These are phyloP conservation scores for Myripristis jacobus DNA, from an alignment of 2,797 vertebrate species.

Conservation along the genomic window DNA sequence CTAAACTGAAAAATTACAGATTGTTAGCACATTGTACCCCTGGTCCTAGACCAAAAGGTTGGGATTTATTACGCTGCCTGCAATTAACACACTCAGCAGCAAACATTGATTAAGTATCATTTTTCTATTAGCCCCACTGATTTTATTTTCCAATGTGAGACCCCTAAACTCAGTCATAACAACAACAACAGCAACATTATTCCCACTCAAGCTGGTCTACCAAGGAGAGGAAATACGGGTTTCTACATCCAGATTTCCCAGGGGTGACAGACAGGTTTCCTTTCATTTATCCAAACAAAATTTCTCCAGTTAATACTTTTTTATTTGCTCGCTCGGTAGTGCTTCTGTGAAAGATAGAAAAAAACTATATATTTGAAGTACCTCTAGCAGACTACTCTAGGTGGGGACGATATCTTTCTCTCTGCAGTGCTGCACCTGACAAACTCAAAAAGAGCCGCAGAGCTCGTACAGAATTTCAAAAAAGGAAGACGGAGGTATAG, in stretches of 20 bases:
- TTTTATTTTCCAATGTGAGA: slow-evolving; percentile 37
- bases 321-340: slow-evolving; percentile 1
- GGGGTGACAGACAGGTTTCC: not conserved
- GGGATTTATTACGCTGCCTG: too few relatives aligned
- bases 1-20: not conserved
- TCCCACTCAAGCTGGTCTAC: slow-evolving; percentile 23
- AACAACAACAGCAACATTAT: slow-evolving; percentile 41
- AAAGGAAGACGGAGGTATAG: not conserved
- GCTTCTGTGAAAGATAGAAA: slow-evolving; percentile 7
- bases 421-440: not conserved
- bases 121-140: slow-evolving; percentile 41
- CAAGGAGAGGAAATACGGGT: slow-evolving; percentile 6
- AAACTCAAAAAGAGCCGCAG: slow-evolving; percentile 2
- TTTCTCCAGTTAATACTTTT: slow-evolving; percentile 9
- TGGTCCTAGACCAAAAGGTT: too few relatives aligned
- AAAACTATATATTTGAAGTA: slow-evolving; percentile 24
- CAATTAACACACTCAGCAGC: slow-evolving; percentile 1
- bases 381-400: slow-evolving; percentile 9
- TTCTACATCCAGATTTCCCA: slow-evolving; percentile 24
- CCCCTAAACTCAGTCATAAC: slow-evolving; percentile 20
- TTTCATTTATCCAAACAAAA: slow-evolving; percentile 16
- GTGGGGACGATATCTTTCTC: not conserved
- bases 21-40: not conserved
- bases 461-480: not conserved
- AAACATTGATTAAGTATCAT: slow-evolving; percentile 42